Evolutionary conservation across 2,888 invertebrate genomes (phyloP).

Genomic region (Platycheirus albimanus): DNA sequence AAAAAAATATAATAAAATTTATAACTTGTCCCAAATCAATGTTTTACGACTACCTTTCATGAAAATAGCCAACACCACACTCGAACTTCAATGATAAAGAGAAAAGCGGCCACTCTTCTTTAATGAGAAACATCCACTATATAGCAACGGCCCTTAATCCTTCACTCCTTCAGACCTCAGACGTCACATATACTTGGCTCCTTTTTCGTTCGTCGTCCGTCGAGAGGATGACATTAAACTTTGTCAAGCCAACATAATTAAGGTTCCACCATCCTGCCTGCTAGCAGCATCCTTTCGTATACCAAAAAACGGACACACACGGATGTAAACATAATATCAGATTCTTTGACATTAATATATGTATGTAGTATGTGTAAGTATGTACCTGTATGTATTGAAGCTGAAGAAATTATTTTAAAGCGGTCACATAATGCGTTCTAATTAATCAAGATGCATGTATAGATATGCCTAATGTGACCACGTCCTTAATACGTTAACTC

Average conservation of each 20-base stretch:
- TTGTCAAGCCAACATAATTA: conserved; percentile 65
- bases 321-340: not conserved
- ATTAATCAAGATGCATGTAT: conserved; percentile 70
- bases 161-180: conserved; percentile 15
- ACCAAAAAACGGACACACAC: not conserved
- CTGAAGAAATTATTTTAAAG: conserved; percentile 67
- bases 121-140: conserved; percentile 13
- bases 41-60: conserved; percentile 78
- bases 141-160: conserved; percentile 46
- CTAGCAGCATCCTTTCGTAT: conserved; percentile 35
- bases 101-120: not conserved
- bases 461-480: conserved; percentile 65
- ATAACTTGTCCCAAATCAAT: conserved; percentile 82
- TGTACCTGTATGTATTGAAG: not conserved
- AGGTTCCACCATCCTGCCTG: conserved; percentile 34
- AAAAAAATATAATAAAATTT: conserved; percentile 79
- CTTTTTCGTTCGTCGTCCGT: conserved; percentile 44
- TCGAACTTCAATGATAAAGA: not conserved
- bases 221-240: conserved; percentile 58
- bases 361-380: too few species aligned
- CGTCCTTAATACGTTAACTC: conserved; percentile 58
- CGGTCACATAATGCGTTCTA: conserved; percentile 68
- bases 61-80: conserved; percentile 30
- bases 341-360: too few species aligned
- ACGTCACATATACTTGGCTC: conserved; percentile 44